Base-by-base conservation (phyloP, 2,113 vertebrate species). In the Climacteris rufus region DNA sequence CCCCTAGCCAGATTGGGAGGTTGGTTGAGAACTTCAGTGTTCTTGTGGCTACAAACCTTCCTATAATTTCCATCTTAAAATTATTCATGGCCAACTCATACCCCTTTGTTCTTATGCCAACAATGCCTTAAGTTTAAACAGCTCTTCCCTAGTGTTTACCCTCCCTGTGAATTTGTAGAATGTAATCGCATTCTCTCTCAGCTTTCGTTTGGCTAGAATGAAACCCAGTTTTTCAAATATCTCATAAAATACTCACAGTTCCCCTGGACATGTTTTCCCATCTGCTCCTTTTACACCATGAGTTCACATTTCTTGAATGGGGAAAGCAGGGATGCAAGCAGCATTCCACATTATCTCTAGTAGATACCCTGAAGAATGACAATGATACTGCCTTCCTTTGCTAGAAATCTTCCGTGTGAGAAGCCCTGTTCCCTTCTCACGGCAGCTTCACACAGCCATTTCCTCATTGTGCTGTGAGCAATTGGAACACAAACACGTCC, bases 51-150 rank as follows among this genome's bases (percentile, higher is more conserved):
- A 69, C 16, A 12, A 95, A 69, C 45, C 33, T 42, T 85, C 28
- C 31, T 65, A 71, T 92, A 72, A 94, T 94, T 94, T 95, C 75
- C 88, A 88, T 96, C 75, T 94, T 79, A 85, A 97, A 94, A 88
- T 61, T 94, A 95, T 93, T 93, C 95, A 88, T 0, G n/a, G 53
- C 25, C 82, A 93, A 37, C 50, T 95, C 59, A 65, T 74, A 57
- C 31, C 27, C 79, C 31, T 93, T 95, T 96, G 79, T 86, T 93
- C 94, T 90, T 22, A 7, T 47, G 88, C 90, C 92, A 96, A 69
- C 66, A 57, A 9, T 53, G 53, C 20, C 78, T 90, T 85, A 53
- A 82, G 78, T 83, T 97, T 90, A 83, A 97, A 94, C 37, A 94
- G 85, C 45, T 90, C 95, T 93, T 90, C 75, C 75, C 66, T 42